phyloP scores from a whole-genome alignment of 1,140 invertebrate genomes.

The Drosophila yakuba region DNA sequence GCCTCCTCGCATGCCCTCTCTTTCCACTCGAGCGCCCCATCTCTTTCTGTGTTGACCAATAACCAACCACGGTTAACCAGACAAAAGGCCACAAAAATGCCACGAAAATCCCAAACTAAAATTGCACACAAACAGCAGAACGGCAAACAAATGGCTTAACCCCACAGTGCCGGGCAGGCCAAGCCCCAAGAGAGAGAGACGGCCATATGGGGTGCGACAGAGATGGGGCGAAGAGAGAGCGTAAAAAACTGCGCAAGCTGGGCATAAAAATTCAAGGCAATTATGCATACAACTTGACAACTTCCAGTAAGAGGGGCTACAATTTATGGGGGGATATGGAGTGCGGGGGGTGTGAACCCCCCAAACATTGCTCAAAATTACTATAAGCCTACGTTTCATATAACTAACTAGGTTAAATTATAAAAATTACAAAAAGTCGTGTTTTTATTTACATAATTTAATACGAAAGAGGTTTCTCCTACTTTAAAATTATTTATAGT shows the following conservation, averaged over 20 bases:
- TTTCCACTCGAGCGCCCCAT: background rate
- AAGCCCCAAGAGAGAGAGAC: conserved; percentile 25
- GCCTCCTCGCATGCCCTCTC: conserved; percentile 5
- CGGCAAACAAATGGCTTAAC: conserved; percentile 41
- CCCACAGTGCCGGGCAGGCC: conserved; percentile 7
- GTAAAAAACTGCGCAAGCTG: conserved; percentile 66
- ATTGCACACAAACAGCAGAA: conserved; percentile 74
- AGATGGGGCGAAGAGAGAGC: conserved; percentile 29
- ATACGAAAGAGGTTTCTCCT: too few relatives aligned
- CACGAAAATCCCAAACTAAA: conserved; percentile 85
- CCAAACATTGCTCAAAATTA: background rate
- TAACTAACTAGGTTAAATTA: too few relatives aligned
- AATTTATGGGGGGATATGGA: background rate
- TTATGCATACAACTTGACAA: conserved; percentile 82
- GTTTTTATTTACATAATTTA: too few relatives aligned
- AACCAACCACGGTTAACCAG: conserved; percentile 84
- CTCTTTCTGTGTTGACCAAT: conserved; percentile 71
- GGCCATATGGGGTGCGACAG: background rate
- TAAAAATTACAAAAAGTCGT: background rate
- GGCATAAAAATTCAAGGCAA: conserved; percentile 73
- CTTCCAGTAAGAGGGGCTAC: conserved; percentile 52
- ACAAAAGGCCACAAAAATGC: conserved; percentile 85
- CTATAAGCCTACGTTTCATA: too few relatives aligned
- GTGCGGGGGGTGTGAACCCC: background rate
- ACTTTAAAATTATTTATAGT: too few relatives aligned